Percentiles rank a stretch among this genome's conserved stretches.
Evolutionary conservation across 2,113 vertebrate species (phyloP).

Genomic region (Boleophthalmus pectinirostris): DNA sequence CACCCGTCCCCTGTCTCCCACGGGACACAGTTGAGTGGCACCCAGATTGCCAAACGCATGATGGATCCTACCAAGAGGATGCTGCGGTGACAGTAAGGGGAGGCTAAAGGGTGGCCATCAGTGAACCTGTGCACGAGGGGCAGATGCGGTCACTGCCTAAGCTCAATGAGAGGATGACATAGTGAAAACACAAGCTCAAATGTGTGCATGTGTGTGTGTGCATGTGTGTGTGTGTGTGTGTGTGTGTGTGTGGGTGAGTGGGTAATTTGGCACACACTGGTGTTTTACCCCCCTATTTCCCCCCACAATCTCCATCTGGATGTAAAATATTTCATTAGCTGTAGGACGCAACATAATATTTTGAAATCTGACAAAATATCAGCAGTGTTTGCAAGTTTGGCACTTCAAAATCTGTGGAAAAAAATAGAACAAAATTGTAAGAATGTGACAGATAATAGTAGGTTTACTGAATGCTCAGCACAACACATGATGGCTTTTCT

Average conservation of each 20-base stretch:
- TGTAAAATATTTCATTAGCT: slow-evolving; percentile 57
- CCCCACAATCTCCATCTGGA: slow-evolving; percentile 68
- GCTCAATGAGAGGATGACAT: slow-evolving; percentile 11
- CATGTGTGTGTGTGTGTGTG: neutral
- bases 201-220: no score
- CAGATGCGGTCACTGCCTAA: slow-evolving; percentile 63
- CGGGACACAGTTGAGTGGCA: slow-evolving; percentile 74
- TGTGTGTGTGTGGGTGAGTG: slow-evolving; percentile 13
- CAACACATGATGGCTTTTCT: neutral
- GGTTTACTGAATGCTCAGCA: neutral
- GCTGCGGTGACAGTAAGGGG: slow-evolving; percentile 64
- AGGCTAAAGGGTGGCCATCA: slow-evolving; percentile 56
- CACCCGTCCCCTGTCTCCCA: slow-evolving; percentile 32
- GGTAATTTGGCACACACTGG: slow-evolving; percentile 49
- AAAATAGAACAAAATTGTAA: no score
- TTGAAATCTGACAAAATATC: slow-evolving; percentile 69
- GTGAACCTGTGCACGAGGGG: slow-evolving; percentile 73
- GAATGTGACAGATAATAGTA: neutral
- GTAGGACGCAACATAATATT: slow-evolving; percentile 46
- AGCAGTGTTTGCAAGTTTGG: slow-evolving; percentile 43
- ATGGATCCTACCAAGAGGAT: slow-evolving; percentile 73
- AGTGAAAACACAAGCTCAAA: slow-evolving; percentile 16
- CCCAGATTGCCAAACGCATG: slow-evolving; percentile 72
- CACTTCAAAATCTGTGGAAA: slow-evolving; percentile 47
- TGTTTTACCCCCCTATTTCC: slow-evolving; percentile 24